Conservation (phyloP, 2,113 vertebrate genomes). For the Electrona antarctica region DNA sequence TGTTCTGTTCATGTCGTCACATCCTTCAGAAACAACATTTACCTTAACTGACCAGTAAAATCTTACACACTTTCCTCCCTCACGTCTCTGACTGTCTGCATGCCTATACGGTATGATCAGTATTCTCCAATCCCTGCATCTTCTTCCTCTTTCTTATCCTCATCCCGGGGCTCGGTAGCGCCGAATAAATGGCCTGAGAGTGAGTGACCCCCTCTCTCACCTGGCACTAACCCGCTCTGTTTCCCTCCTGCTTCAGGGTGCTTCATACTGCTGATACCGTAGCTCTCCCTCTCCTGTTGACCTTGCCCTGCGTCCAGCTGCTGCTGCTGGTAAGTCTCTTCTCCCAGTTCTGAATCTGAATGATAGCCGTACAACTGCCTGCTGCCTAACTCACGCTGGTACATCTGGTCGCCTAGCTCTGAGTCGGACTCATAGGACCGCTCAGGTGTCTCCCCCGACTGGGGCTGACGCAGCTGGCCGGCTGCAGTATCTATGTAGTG, state of each 20-base stretch:
- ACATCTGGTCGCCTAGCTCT: conserved; percentile 33
- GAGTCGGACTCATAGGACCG: conserved; percentile 38
- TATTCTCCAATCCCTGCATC: conserved; percentile 28
- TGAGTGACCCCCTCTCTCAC: neutral
- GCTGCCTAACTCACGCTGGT: neutral
- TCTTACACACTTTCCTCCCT: conserved; percentile 32
- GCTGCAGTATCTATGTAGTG: conserved; percentile 12
- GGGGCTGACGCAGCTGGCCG: conserved; percentile 7
- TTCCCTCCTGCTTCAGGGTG: conserved; percentile 12
- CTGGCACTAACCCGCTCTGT: conserved; percentile 2
- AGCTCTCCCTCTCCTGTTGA: neutral
- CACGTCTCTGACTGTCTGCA: conserved; percentile 28
- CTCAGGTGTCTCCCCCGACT: conserved; percentile 21
- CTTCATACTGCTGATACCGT: neutral
- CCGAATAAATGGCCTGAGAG: neutral
- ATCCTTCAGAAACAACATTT: conserved; percentile 23
- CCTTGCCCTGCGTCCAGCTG: conserved; percentile 31
- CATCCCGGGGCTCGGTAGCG: neutral
- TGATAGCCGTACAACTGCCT: conserved; percentile 12
- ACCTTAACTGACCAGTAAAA: conserved; percentile 15
- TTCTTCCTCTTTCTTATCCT: conserved; percentile 19
- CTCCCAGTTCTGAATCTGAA: conserved; percentile 41
- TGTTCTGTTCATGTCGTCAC: neutral
- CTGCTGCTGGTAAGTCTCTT: neutral
- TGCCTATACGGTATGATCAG: conserved; percentile 28